phyloP scores from a whole-genome alignment of 1,140 invertebrate species.

The Macrosteles quadrilineatus region DNA sequence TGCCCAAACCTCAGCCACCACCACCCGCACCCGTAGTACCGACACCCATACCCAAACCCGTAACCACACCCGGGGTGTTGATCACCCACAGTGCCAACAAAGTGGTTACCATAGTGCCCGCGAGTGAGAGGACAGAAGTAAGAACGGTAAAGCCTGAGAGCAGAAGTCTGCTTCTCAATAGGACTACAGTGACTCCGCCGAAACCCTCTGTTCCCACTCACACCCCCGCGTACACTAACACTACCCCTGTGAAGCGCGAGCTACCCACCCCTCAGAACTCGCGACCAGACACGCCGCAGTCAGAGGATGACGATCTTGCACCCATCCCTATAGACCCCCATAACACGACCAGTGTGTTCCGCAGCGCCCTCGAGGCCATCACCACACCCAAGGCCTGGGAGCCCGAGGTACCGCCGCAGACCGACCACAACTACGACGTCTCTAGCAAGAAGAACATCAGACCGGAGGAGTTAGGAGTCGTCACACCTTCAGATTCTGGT shows the following conservation, averaged over 20 bases:
- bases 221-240: conserved; percentile 10
- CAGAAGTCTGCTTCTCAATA: conserved; percentile 48
- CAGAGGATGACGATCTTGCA: conserved; percentile 25
- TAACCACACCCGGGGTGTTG: conserved; percentile 21
- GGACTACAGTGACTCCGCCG: conserved; percentile 44
- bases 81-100: conserved; percentile 35
- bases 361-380: not conserved
- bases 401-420: not conserved
- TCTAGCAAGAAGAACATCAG: conserved; percentile 49
- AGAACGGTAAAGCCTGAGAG: conserved; percentile 1
- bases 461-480: conserved; percentile 66
- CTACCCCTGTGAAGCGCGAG: conserved; percentile 41
- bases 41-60: not conserved
- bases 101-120: conserved; percentile 35
- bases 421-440: conserved; percentile 41
- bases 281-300: conserved; percentile 35
- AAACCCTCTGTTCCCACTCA: conserved; percentile 19
- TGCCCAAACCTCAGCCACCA: conserved; percentile 39
- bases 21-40: conserved; percentile 34
- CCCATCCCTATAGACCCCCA: conserved; percentile 38
- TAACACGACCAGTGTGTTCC: not conserved
- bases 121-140: conserved; percentile 42
- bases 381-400: not conserved
- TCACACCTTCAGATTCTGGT: conserved; percentile 86
- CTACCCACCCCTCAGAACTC: conserved; percentile 35